Conservation (phyloP, 2,797 vertebrate genomes). For the Karalla daura region DNA sequence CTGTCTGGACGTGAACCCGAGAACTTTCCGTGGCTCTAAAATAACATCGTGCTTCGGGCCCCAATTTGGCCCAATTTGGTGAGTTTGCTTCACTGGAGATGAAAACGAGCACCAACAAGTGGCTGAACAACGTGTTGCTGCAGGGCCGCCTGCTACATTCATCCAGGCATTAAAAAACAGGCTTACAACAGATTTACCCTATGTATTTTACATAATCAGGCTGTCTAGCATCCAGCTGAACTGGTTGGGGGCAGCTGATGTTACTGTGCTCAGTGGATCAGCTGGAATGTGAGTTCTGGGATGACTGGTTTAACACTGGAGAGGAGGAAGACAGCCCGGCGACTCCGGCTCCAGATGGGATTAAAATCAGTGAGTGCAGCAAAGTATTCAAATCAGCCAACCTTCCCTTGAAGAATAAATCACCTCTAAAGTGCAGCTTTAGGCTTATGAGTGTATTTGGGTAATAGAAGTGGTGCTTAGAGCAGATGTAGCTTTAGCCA, state of each 20-base stretch:
- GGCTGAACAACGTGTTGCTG: too few species aligned
- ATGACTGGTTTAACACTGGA: background rate
- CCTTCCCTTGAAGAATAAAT: background rate
- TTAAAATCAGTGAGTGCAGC: slow-evolving; percentile 5
- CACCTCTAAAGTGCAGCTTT: background rate
- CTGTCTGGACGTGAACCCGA: too few species aligned
- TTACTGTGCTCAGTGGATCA: slow-evolving; percentile 2
- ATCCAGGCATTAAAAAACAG: too few species aligned
- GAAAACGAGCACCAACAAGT: too few species aligned
- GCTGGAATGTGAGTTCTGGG: background rate
- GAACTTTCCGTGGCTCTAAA: too few species aligned
- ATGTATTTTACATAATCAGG: background rate
- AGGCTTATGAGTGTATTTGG: slow-evolving; percentile 6
- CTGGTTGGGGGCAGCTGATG: background rate
- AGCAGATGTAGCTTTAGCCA: background rate
- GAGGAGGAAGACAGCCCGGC: background rate
- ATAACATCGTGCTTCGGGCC: too few species aligned
- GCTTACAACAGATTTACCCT: too few species aligned
- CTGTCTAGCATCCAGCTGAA: background rate
- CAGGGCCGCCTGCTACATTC: too few species aligned
- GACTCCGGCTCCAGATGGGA: background rate
- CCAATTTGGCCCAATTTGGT: too few species aligned
- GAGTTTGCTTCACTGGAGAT: too few species aligned
- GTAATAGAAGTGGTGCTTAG: slow-evolving; percentile 1
- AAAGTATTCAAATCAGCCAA: slow-evolving; percentile 15